phyloP scores from a whole-genome alignment of 2,888 invertebrate genomes.

The Mycogona germanica region DNA sequence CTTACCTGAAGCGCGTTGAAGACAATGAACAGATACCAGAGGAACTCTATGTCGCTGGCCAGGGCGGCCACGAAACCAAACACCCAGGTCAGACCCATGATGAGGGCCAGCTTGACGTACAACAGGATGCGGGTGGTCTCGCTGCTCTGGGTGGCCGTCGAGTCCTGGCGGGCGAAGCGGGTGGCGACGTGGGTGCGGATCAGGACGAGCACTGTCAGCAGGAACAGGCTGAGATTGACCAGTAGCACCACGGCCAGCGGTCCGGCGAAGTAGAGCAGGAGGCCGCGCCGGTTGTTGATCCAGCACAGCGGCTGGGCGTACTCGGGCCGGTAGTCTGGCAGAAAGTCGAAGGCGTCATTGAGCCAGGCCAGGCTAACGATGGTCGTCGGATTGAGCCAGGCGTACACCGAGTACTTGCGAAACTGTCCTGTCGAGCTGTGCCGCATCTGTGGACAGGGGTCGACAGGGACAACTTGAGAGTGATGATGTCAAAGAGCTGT shows the following conservation, averaged over 20 bases:
- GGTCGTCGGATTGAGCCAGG: slow-evolving; percentile 33
- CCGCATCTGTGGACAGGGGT: too few species aligned
- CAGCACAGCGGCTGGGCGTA: slow-evolving; percentile 31
- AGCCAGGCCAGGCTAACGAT: slow-evolving; percentile 27
- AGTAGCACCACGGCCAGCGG: slow-evolving; percentile 33
- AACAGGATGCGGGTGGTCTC: slow-evolving; percentile 28
- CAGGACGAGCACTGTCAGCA: slow-evolving; percentile 30
- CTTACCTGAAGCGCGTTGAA: slow-evolving; percentile 39
- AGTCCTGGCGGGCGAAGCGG: background rate
- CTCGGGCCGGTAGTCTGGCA: slow-evolving; percentile 18
- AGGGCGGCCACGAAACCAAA: slow-evolving; percentile 36
- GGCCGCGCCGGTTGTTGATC: slow-evolving; percentile 32
- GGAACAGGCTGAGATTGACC: slow-evolving; percentile 33
- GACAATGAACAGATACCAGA: slow-evolving; percentile 39
- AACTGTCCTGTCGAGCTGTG: background rate
- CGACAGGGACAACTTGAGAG: too few species aligned
- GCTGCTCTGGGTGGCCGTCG: background rate
- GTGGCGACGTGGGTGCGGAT: slow-evolving; percentile 20
- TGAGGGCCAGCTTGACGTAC: slow-evolving; percentile 33
- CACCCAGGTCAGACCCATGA: slow-evolving; percentile 40
- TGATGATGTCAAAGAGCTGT: too few species aligned
- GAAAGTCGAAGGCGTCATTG: slow-evolving; percentile 21
- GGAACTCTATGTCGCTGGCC: slow-evolving; percentile 26
- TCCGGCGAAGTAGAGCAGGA: slow-evolving; percentile 34
- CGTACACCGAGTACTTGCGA: slow-evolving; percentile 31